A percentile compares a stretch with the other conserved stretches of the same genome.
Evolutionary conservation across 2,113 vertebrate genomes (phyloP).

Genomic region (Grantiella picta): DNA sequence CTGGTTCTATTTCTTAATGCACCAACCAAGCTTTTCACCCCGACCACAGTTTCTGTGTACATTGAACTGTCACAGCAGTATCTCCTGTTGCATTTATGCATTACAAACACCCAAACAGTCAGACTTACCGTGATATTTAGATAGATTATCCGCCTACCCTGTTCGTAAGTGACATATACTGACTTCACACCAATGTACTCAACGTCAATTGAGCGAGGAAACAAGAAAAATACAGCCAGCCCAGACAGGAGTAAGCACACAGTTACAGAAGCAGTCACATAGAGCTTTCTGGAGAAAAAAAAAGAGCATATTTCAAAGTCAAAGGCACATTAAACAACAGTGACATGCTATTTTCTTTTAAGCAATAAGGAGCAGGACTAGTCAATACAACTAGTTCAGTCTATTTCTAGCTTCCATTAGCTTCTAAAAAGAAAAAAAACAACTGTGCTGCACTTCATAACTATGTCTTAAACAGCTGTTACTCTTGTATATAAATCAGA

Average conservation of each 20-base stretch:
- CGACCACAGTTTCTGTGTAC: not conserved
- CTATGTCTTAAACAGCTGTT: not conserved
- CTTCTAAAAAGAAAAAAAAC: not conserved
- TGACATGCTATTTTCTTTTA: not conserved
- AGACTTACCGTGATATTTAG: slow-evolving; percentile 92
- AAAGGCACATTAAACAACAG: not conserved
- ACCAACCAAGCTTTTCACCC: not conserved
- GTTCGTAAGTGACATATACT: slow-evolving; percentile 87
- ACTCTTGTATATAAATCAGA: not conserved
- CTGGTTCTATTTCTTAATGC: not conserved
- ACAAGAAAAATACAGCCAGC: slow-evolving; percentile 94
- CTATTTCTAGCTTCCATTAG: not conserved
- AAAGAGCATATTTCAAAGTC: not conserved
- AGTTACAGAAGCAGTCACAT: slow-evolving; percentile 89
- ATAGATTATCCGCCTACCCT: slow-evolving; percentile 81
- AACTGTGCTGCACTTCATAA: not conserved
- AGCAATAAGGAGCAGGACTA: not conserved
- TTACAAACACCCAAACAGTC: not conserved
- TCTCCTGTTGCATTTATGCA: not conserved
- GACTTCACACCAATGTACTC: slow-evolving; percentile 93
- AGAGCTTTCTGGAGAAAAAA: slow-evolving; percentile 84
- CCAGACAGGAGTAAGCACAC: slow-evolving; percentile 91
- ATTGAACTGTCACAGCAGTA: not conserved
- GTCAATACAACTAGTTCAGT: not conserved
- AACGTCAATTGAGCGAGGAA: slow-evolving; percentile 93